Base-by-base conservation (phyloP, 2,113 vertebrate species). In the Euleptes europaea region DNA sequence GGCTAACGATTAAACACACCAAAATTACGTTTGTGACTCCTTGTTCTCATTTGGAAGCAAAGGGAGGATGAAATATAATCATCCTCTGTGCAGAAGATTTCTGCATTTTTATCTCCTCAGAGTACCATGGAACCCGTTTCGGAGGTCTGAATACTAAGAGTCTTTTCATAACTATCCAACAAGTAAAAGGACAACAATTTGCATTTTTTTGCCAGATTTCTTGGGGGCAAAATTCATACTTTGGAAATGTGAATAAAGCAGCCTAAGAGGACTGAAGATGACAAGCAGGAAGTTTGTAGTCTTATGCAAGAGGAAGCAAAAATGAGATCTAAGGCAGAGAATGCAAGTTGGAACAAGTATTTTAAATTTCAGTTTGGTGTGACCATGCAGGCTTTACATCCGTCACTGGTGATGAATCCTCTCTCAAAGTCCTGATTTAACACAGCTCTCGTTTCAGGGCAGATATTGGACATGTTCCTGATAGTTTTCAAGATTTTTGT, bases 141-240 rank as follows among this genome's bases (percentile, higher is more conserved):
- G 93, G 91, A 88, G 90, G 88, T 89, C 92, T 90, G 88, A 89
- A 84, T 86, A 91, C 92, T 90, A 65, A 87, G 80, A 78, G 75
- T 86, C 89, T 92, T 95, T 95, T 92, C 88, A 89, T 94, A 90
- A 89, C 85, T 92, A 90, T 88, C 90, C 87, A 91, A 79, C 81
- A 67, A 90, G 77, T 47, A 74, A 94, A 87, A 91, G 89, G 91
- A 94, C 88, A 86, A 87, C 91, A 94, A 92, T 82, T 89, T 85
- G 31, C 80, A 93, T 66, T 92, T 89, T n/a, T 94, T 91, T 97
- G 96, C 96, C 96, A 97, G 94, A 97, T 96, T 94, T 96, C 96
- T 95, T 0, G 87, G 92, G 92, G 96, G 96, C 96, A 92, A 94
- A 97, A 96, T 90, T 93, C 96, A 95, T 94, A 93, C 95, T 96